These are phyloP conservation scores for Gymnopithys bicolor DNA, from an alignment of 2,797 vertebrate genomes.

Conservation along the genomic window DNA sequence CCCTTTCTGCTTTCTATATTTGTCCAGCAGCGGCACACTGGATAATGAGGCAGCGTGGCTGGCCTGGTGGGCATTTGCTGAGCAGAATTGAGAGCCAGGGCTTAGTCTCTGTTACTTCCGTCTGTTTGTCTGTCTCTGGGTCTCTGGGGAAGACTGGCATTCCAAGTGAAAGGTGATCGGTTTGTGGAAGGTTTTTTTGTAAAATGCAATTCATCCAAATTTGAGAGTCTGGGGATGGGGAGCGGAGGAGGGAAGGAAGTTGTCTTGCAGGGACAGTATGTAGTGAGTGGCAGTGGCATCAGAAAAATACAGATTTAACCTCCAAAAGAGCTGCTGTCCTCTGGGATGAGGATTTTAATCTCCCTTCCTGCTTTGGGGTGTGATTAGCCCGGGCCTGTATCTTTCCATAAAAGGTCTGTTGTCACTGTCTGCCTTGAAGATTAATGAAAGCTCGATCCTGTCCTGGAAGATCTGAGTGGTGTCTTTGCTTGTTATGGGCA, in stretches of 20 bases:
- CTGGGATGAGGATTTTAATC: slow-evolving; percentile 8
- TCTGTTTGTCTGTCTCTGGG: slow-evolving; percentile 50
- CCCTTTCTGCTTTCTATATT: slow-evolving; percentile 76
- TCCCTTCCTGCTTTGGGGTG: background rate
- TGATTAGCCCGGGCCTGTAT: background rate
- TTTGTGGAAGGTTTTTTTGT: slow-evolving; percentile 16
- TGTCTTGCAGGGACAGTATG: background rate
- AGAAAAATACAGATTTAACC: background rate
- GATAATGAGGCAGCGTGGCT: background rate
- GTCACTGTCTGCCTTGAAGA: slow-evolving; percentile 41
- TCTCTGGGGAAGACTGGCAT: slow-evolving; percentile 52
- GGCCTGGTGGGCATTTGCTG: slow-evolving; percentile 1
- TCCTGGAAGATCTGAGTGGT: background rate
- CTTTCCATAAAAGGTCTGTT: slow-evolving; percentile 48
- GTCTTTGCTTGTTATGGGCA: background rate
- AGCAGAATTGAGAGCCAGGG: slow-evolving; percentile 19
- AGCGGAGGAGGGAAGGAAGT: background rate
- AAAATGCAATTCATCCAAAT: background rate
- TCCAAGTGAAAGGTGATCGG: slow-evolving; percentile 62
- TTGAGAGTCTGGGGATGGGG: background rate
- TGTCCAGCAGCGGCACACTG: slow-evolving; percentile 65
- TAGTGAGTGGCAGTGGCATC: background rate
- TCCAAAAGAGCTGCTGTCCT: background rate
- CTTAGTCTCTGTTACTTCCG: background rate
- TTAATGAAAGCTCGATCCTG: slow-evolving; percentile 31